These are phyloP conservation scores for Timema podura DNA, from an alignment of 2,888 invertebrate species.

Conservation along the genomic window DNA sequence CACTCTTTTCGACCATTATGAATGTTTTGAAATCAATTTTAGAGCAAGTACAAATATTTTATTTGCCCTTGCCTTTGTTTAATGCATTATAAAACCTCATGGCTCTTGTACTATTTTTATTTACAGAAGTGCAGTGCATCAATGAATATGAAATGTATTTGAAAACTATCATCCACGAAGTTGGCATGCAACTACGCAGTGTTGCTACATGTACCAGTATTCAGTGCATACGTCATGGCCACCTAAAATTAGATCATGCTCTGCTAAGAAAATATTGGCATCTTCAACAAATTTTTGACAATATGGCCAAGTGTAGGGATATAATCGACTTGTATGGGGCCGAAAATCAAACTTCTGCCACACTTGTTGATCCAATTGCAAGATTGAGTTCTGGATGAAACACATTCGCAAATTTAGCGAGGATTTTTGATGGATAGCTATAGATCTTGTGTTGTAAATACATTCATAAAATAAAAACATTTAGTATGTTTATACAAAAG, in stretches of 20 bases:
- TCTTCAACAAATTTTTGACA: conserved; percentile 61
- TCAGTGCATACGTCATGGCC: conserved; percentile 77
- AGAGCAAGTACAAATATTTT: no score
- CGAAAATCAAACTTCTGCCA: not conserved
- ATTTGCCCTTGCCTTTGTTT: no score
- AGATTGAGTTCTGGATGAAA: no score
- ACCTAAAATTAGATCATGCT: conserved; percentile 71
- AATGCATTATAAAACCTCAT: no score
- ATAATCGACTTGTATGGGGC: conserved; percentile 43
- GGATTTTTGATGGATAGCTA: no score
- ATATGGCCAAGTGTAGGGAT: conserved; percentile 55
- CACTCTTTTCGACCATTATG: no score
- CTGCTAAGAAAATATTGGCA: conserved; percentile 80
- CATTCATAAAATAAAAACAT: no score
- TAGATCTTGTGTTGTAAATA: no score
- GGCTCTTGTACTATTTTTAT: no score
- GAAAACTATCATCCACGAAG: conserved; percentile 71
- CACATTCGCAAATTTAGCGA: no score
- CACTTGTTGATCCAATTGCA: not conserved
- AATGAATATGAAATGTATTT: conserved; percentile 81
- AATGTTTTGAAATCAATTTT: no score
- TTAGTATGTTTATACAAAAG: no score
- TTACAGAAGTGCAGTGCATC: conserved; percentile 77
- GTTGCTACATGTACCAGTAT: conserved; percentile 76
- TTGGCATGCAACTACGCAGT: conserved; percentile 74